Base-by-base conservation (phyloP, 2,797 vertebrate genomes). In the Crax fasciolata region DNA sequence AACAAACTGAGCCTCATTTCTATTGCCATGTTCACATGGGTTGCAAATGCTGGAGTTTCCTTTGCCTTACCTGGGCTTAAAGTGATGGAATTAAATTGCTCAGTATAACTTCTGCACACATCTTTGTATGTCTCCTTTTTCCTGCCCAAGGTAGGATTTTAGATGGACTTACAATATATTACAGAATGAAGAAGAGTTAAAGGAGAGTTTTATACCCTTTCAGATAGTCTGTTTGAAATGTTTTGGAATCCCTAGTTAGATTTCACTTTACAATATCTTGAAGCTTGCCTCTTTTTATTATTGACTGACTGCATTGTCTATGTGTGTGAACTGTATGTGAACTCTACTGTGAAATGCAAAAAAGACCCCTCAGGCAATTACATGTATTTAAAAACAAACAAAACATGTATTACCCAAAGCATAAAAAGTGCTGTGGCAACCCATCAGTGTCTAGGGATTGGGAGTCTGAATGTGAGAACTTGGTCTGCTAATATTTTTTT, bases 341-440 rank as follows among this genome's bases (percentile, higher is more conserved):
- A 79, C 51, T 79, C 28, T 54, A 44, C 39, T 71, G 32, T 71
- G 67, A 93, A 84, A 39, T 59, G 83, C 62, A 57, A 58, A 83
- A 86, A 62, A 66, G 19, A 86, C 25, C 28, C 35, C 74, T 72
- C 51, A 75, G 76, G 71, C 15, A 48, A 70, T 1, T 78, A 21
- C 43, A 76, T 2, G 1, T 68, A 46, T 73, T 94, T 52, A 32
- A 82, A 93, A 89, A 54, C 28, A 74, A 92, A 32, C 19, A 72
- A 66, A 87, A 43, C 17, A 32, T 48, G n/a, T n/a, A 85, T 89
- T 88, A 91, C 84, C 35, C 27, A 94, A 94, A 90, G 39, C 27
- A 84, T 81, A 49, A 90, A 76, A 90, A 55, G 13, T 55, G 20
- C 25, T 66, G 28, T 89, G 25, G 44, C 32, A 90, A 89, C 39